Evolutionary conservation across 2,797 vertebrate species (phyloP).

Genomic region (Tauraco hartlaubi): DNA sequence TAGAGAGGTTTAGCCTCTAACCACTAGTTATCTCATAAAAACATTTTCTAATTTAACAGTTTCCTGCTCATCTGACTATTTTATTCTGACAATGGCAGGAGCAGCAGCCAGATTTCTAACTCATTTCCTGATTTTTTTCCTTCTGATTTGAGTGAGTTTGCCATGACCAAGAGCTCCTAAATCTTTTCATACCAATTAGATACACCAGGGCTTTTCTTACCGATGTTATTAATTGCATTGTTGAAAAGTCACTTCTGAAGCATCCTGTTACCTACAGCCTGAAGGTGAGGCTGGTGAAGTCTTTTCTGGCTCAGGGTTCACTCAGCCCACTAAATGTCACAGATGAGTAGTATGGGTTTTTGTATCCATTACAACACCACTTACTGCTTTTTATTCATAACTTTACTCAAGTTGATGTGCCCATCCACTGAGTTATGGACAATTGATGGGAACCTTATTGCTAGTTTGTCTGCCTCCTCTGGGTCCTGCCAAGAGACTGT

Average conservation of each 20-base stretch:
- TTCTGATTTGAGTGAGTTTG: slow-evolving; percentile 9
- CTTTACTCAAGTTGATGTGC: neutral
- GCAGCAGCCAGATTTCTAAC: slow-evolving; percentile 30
- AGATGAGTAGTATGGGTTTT: neutral
- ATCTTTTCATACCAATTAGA: slow-evolving; percentile 6
- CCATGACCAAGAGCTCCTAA: slow-evolving; percentile 18
- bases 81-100: slow-evolving; percentile 1
- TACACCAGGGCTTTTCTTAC: neutral
- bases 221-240: neutral
- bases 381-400: neutral
- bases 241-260: neutral
- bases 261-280: neutral
- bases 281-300: neutral
- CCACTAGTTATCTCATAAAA: slow-evolving; percentile 65
- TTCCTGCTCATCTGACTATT: slow-evolving; percentile 55
- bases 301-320: slow-evolving; percentile 1
- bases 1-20: neutral
- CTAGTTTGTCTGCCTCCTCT: slow-evolving; percentile 70
- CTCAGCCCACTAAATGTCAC: neutral
- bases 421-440: slow-evolving; percentile 32
- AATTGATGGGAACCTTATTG: slow-evolving; percentile 63
- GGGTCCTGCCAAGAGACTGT: slow-evolving; percentile 67
- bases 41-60: slow-evolving; percentile 63
- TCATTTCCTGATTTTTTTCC: slow-evolving; percentile 35
- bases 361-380: neutral